These are phyloP conservation scores for Lordiphosa stackelbergi DNA, from an alignment of 1,140 invertebrate genomes.

Conservation along the genomic window DNA sequence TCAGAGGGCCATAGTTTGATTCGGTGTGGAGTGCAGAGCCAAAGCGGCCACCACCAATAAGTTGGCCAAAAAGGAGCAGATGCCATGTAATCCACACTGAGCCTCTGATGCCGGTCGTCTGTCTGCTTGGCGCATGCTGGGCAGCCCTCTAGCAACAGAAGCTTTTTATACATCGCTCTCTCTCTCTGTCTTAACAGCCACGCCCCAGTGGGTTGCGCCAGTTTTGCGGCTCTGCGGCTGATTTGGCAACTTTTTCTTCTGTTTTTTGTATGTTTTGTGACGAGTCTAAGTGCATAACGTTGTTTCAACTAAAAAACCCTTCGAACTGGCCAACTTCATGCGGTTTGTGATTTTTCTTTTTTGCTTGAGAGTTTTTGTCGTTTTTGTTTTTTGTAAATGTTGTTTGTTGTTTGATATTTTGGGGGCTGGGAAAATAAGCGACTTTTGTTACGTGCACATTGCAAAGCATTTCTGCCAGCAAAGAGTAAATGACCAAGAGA, in stretches of 20 bases:
- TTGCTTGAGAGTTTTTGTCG: slow-evolving; percentile 10
- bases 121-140: slow-evolving; percentile 47
- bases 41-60: slow-evolving; percentile 18
- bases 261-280: slow-evolving; percentile 23
- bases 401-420: slow-evolving; percentile 16
- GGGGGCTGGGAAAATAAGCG: slow-evolving; percentile 2
- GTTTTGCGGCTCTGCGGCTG: slow-evolving; percentile 50
- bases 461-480: slow-evolving; percentile 20
- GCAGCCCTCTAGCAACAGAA: slow-evolving; percentile 21
- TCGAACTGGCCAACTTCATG: slow-evolving; percentile 65
- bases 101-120: neutral
- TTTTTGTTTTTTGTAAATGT: slow-evolving; percentile 30
- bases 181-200: slow-evolving; percentile 17
- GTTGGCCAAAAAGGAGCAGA: slow-evolving; percentile 40
- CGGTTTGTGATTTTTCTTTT: slow-evolving; percentile 35
- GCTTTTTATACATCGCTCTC: slow-evolving; percentile 51
- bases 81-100: slow-evolving; percentile 39
- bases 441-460: slow-evolving; percentile 44
- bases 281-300: slow-evolving; percentile 65
- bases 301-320: slow-evolving; percentile 53
- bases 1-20: slow-evolving; percentile 51
- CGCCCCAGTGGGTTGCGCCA: slow-evolving; percentile 22
- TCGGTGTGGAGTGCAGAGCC: slow-evolving; percentile 40
- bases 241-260: slow-evolving; percentile 61
- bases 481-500: neutral